Base-by-base conservation (phyloP, 2,888 invertebrate genomes). In the Acholoe squamosa region DNA sequence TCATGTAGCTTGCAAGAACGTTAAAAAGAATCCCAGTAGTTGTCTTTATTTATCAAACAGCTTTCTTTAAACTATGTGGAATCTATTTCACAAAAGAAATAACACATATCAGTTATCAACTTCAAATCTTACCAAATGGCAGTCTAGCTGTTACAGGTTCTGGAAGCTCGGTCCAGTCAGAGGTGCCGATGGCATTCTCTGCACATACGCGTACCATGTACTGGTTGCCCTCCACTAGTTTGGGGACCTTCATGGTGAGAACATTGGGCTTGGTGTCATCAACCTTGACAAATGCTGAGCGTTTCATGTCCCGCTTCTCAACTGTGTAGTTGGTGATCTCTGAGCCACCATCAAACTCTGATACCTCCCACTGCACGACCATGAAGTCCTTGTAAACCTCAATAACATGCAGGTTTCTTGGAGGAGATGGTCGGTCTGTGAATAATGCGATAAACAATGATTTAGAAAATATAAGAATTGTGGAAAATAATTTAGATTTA, bases 151-250 rank as follows among this genome's bases (percentile, higher is more conserved):
- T 93, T 33, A 93, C 93, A 7, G 93, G 91, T 0, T 93, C 92
- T 43, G 93, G 92, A 43, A 94, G 92, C 71, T 93, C 93, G 12
- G 94, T 91, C 89, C 98, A 97, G 93, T 98, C 98, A 51, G 98
- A 98, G 76, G 97, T 96, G 7, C 98, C 98, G 90, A 98, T 97
- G 3, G 97, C 97, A 96, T 99, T 99, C 93, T 97, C 97, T 0
- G 98, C 98, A 94, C 97, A 97, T 22, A 99, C 97, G 92, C 93
- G 80, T 91, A 94, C 91, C 33, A 90, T 56, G 91, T 94, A 94
- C 90, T 92, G 90, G 89, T 93, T 93, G 19, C 93, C 93, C 67
- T 92, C 93, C 54, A 91, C 90, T 56, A 93, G 89, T 14, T 91
- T 91, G 22, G 93, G 91, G 5, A 89, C 51, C 43, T 33, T 76